phyloP scores from a whole-genome alignment of 2,797 vertebrate species.

The Falco columbarius region DNA sequence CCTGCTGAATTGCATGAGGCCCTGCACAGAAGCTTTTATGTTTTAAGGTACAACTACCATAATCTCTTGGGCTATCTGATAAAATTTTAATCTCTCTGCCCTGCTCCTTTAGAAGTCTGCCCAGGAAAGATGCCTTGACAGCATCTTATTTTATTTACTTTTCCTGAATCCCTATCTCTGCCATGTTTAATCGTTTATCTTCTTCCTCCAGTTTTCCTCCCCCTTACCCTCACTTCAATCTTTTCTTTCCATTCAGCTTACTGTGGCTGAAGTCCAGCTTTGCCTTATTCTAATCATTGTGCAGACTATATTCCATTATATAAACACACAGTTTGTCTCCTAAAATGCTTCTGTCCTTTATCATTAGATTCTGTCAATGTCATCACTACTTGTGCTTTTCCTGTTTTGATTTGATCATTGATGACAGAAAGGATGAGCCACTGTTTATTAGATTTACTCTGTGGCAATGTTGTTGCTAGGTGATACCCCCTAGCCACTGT shows the following conservation, averaged over 20 bases:
- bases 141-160: slow-evolving; percentile 41
- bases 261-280: slow-evolving; percentile 17
- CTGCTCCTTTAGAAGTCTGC: slow-evolving; percentile 34
- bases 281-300: slow-evolving; percentile 27
- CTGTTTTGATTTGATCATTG: slow-evolving; percentile 54
- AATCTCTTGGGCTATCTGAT: slow-evolving; percentile 45
- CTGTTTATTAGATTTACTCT: slow-evolving; percentile 59
- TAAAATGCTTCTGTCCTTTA: slow-evolving; percentile 43
- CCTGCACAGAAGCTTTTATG: slow-evolving; percentile 42
- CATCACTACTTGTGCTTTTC: slow-evolving; percentile 28
- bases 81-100: slow-evolving; percentile 57
- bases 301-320: not conserved
- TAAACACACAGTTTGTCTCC: slow-evolving; percentile 17
- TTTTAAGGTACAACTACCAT: slow-evolving; percentile 43
- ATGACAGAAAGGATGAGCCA: slow-evolving; percentile 39
- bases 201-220: slow-evolving; percentile 26
- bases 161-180: not conserved
- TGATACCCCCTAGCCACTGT: slow-evolving; percentile 29
- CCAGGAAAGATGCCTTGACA: slow-evolving; percentile 43
- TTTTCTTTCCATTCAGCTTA: slow-evolving; percentile 20
- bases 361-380: slow-evolving; percentile 29
- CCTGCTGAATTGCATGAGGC: slow-evolving; percentile 25
- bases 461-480: slow-evolving; percentile 57
- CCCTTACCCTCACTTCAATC: not conserved
- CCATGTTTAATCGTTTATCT: slow-evolving; percentile 62